Evolutionary conservation across 2,888 invertebrate species (phyloP).

Genomic region (Agriopis marginaria): DNA sequence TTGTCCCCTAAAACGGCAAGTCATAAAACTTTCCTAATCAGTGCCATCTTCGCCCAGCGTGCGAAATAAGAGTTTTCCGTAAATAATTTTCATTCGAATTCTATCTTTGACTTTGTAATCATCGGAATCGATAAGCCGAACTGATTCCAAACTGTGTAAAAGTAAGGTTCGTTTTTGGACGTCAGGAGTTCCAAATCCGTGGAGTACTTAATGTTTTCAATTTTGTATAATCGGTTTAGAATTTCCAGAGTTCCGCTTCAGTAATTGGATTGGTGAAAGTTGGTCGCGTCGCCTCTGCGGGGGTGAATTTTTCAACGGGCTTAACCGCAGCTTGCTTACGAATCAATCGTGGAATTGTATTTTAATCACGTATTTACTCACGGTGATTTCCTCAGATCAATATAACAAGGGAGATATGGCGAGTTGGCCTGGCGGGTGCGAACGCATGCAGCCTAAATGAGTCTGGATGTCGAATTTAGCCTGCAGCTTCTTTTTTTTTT

Average conservation of each 20-base stretch:
- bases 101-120: slow-evolving; percentile 81
- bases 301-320: slow-evolving; percentile 74
- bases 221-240: slow-evolving; percentile 86
- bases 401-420: too few species aligned
- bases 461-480: too few species aligned
- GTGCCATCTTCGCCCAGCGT: slow-evolving; percentile 68
- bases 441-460: too few species aligned
- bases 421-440: too few species aligned
- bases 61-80: slow-evolving; percentile 74
- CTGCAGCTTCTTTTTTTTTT: too few species aligned
- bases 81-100: slow-evolving; percentile 81
- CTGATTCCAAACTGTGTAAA: slow-evolving; percentile 56
- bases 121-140: slow-evolving; percentile 54
- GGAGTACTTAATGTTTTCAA: slow-evolving; percentile 86
- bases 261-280: slow-evolving; percentile 84
- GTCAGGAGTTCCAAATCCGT: slow-evolving; percentile 65
- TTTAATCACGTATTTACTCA: slow-evolving; percentile 51
- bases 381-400: slow-evolving; percentile 27
- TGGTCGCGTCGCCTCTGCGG: slow-evolving; percentile 56
- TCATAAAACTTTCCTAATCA: slow-evolving; percentile 83
- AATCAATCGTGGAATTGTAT: slow-evolving; percentile 62
- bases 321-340: slow-evolving; percentile 64
- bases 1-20: slow-evolving; percentile 69
- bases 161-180: slow-evolving; percentile 68
- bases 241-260: slow-evolving; percentile 82